Percentiles rank a stretch among this genome's conserved stretches.
Evolutionary conservation across 2,888 invertebrate genomes (phyloP).

Genomic region (Heliconius erato): DNA sequence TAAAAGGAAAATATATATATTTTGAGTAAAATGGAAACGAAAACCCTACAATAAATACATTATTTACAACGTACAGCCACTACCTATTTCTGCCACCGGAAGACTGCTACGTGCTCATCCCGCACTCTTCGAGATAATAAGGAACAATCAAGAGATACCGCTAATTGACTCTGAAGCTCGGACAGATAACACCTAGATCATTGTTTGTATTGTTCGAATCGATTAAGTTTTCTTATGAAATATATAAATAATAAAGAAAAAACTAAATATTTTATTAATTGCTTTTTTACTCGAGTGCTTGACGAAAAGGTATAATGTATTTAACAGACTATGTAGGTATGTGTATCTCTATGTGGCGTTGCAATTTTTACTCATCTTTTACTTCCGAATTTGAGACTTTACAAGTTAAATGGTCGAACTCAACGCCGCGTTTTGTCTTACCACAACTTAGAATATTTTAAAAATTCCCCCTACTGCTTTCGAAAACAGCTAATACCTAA

Average conservation of each 20-base stretch:
- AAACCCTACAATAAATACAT: neutral
- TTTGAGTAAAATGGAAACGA: neutral
- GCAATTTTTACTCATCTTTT: neutral
- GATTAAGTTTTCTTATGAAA: neutral
- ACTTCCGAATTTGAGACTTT: neutral
- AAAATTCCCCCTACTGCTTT: too few species aligned
- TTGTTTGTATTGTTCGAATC: constrained; percentile 1
- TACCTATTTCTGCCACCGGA: constrained; percentile 38
- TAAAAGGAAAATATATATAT: neutral
- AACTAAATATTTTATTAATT: neutral
- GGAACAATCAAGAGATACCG: constrained; percentile 33
- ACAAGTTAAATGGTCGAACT: neutral
- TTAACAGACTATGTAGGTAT: neutral
- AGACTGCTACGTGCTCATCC: constrained; percentile 37
- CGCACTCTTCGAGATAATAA: constrained; percentile 39
- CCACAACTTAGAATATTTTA: too few species aligned
- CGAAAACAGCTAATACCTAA: neutral
- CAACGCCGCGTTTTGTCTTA: neutral
- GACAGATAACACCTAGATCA: constrained; percentile 25
- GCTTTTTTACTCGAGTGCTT: neutral
- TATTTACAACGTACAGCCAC: neutral
- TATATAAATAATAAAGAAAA: neutral
- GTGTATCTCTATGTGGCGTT: neutral
- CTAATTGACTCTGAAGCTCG: constrained; percentile 35
- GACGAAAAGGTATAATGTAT: too few species aligned